Evolutionary conservation across 2,113 vertebrate species (phyloP), one percentile per base, ranked within the genome.

Genomic region (Cephalopterus ornatus): DNA sequence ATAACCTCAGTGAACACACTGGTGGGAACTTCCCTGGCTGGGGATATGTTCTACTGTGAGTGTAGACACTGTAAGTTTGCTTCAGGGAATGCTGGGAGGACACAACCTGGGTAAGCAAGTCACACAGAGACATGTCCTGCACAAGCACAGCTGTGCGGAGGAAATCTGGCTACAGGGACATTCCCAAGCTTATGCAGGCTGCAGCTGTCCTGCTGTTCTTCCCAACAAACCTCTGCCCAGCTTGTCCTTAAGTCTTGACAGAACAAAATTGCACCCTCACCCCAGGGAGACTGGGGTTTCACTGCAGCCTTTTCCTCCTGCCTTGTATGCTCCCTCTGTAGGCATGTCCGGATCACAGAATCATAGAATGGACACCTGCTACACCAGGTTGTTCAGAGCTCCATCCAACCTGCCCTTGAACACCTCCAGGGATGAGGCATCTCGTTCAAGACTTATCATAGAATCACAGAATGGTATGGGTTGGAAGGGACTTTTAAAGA

Each of bases 271-370:
- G 21, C 59, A 41, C 3, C 4, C 14, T 50, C 41, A 23, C 5
- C 46, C 74, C 52, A n/a, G 32, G 37, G 17, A 18, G n/a, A 35
- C 23, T 35, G n/a, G n/a, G 22, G n/a, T 35, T 35, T 59, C 56
- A 59, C 84, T 91, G 50, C 49, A 82, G 50, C 30, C 16, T 59
- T 33, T 4, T 41, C 46, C 61, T 66, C 41, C 18, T 14, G 35
- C 56, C 52, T 21, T 10, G 3, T 1, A 22, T 1, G 7, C 41
- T 24, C 13, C 18, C 4, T 3, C 35, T 0, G 6, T 72, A 55
- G 52, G 52, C 30, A 55, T 53, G 30, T 35, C 23, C 8, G 9
- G 37, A 12, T 39, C 65, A 47, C 0, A 2, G 26, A 49, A 42
- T 3, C 47, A 11, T 3, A 2, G 17, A 21, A 18, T 23, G 46